Base-by-base conservation (phyloP, 2,113 vertebrate genomes). In the Harpagus bidentatus region DNA sequence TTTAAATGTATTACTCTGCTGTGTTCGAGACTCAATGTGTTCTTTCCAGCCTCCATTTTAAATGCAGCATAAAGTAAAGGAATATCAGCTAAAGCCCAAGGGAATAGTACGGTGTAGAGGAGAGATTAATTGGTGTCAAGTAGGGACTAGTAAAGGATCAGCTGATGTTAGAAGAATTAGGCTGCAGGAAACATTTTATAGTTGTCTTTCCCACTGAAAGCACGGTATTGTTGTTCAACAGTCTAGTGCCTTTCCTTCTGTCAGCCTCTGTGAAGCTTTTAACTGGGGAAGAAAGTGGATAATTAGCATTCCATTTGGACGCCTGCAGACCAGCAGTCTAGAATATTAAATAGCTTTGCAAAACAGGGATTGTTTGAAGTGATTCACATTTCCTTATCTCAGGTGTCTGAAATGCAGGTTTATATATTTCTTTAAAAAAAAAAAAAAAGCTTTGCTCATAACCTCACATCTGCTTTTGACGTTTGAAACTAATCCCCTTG, bases 101-200 rank as follows among this genome's bases (percentile, higher is more conserved):
- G 96, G 82, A 76, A 95, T 65, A 96, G 95, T 74, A 88, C 91
- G 12, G 38, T 77, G 63, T 66, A 93, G 97, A 95, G 83, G 58
- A 97, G 81, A 97, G 91, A 97, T 98, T 99, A 98, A 98, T 98
- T 98, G 98, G 96, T 98, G 97, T 98, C 98, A 98, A 98, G 97
- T 96, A 97, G 97, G 88, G 97, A 97, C 96, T 95, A 62, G 98
- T 97, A 97, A 98, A 98, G 94, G 72, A 97, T 97, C 97, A 98
- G 96, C 97, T 97, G 97, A 98, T 97, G 82, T 96, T 97, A 96
- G 97, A 97, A 98, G 96, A 96, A 97, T 98, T 97, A 98, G 97
- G 83, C 97, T 98, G 97, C 98, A 98, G 98, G 98, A 99, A 99
- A 97, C 80, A 97, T 98, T 99, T 99, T 98, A 98, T 96, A 98